Evolutionary conservation across 2,113 vertebrate genomes (phyloP), one percentile per base, ranked within the genome.

Genomic region (Cavia aperea): DNA sequence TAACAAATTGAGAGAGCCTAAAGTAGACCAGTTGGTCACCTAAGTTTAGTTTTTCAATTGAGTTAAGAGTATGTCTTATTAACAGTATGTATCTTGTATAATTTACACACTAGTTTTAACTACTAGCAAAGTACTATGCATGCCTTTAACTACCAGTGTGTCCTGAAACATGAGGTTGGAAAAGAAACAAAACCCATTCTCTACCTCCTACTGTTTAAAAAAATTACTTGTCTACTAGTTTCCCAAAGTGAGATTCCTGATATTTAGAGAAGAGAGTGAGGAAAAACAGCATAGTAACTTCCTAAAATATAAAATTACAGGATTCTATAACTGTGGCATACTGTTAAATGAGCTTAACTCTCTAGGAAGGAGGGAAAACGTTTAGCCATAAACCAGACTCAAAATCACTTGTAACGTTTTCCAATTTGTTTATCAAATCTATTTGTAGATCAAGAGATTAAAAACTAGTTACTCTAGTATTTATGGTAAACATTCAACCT

Each of bases 341-440:
- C 79, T 89, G 79, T 93, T 95, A 89, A 94, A 81, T 70, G 70
- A 89, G 79, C 85, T 89, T 86, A 82, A 96, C 93, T 93, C 7
- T 1, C 88, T 88, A 81, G 94, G 72, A 93, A 95, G 90, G 92
- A 97, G 93, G 95, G 87, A 93, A 96, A 97, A 96, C 97, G 89
- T 96, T 97, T 96, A 97, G 33, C 68, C 92, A 88, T 93, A 95
- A 96, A 97, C 95, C 49, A 95, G 94, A 96, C 96, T 96, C 23
- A 51, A 54, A 65, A 95, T 78, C 81, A 81, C 89, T 65, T 75
- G 54, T 70, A 90, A 93, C 79, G 66, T 86, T 95, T 96, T 33
- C 21, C 93, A 92, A 90, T 88, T 73, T 96, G 93, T 97, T 97
- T 97, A 96, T 84, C 92, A 94, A 94, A 96, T 91, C 58, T 68